Conservation (phyloP, 2,888 invertebrate genomes). For the Drosophila subsilvestris region DNA sequence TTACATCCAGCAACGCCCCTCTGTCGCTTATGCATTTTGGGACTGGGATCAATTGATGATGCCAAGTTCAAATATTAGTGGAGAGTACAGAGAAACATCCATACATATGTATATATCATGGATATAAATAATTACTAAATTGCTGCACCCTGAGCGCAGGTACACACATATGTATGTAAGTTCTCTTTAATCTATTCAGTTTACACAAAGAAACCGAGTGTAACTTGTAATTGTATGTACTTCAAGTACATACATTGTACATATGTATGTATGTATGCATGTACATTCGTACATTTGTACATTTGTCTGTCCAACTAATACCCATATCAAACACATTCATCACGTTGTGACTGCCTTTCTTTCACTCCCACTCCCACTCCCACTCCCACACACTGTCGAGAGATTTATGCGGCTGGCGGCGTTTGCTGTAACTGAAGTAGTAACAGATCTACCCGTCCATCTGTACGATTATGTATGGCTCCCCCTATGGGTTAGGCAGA, state of each 20-base stretch:
- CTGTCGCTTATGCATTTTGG: too few relatives aligned
- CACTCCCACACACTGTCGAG: background rate
- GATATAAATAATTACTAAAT: background rate
- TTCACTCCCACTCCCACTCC: background rate
- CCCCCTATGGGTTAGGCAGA: background rate
- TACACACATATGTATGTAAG: too few relatives aligned
- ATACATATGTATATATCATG: too few relatives aligned
- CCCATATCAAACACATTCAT: background rate
- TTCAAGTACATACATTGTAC: too few relatives aligned
- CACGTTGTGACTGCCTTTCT: background rate
- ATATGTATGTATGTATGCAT: too few relatives aligned
- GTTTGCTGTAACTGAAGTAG: constrained; percentile 50
- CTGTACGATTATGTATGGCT: too few relatives aligned
- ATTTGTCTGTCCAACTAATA: too few relatives aligned
- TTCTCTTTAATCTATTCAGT: background rate
- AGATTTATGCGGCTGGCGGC: constrained; percentile 38
- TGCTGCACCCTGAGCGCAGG: background rate
- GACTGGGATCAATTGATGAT: too few relatives aligned
- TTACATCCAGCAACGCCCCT: too few relatives aligned
- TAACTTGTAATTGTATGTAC: too few relatives aligned
- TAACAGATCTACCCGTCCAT: constrained; percentile 4
- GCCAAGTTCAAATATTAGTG: too few relatives aligned
- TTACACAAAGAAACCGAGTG: background rate
- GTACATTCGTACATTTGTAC: background rate
- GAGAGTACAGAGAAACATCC: too few relatives aligned